Base-by-base conservation (phyloP, 2,797 vertebrate genomes). In the Chelidonichthys spinosus region DNA sequence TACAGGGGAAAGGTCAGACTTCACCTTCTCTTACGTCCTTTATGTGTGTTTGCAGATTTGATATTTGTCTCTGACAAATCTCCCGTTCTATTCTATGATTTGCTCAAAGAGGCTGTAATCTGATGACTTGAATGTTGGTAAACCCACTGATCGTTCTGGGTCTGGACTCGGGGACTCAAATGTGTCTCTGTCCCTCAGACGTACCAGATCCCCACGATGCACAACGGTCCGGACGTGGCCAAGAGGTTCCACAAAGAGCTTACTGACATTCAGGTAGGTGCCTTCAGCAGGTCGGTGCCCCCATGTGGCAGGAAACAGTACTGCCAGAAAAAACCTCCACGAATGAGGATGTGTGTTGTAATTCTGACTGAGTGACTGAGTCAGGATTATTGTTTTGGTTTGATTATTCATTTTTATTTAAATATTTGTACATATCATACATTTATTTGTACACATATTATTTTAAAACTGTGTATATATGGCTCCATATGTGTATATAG, bases 181-280 rank as follows among this genome's bases (percentile, higher is more conserved):
- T 3, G 7, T 52, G 7, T 37, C 14, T 43, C 10, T 44, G 18
- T 50, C 25, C 53, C 15, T 52, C 82, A 98, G 97, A 92, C 72
- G 2, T 85, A 94, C 66, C 85, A 95, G 75, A 95, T 98, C 82
- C 97, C 97, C 6, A 97, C 96, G 5, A 96, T 97, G 96, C 82
- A 96, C 85, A 96, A 97, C 0, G 97, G 96, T 7, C 95, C 96
- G 0, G 93, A 96, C 46, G 89, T 98, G 36, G 92, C 95, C 4
- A 95, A 94, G 68, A 94, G 95, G 63, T 97, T 97, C 92, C 47
- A 94, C 79, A 95, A 95, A 84, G 95, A 96, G 65, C 93, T 98
- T 33, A 94, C 92, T 49, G 95, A 96, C 40, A 97, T 98, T 74
- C 97, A 98, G 96, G 97, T 97, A 76, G 78, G 76, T 62, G 15